Evolutionary conservation across 2,113 vertebrate species (phyloP).

Genomic region (Tragelaphus buxtoni): DNA sequence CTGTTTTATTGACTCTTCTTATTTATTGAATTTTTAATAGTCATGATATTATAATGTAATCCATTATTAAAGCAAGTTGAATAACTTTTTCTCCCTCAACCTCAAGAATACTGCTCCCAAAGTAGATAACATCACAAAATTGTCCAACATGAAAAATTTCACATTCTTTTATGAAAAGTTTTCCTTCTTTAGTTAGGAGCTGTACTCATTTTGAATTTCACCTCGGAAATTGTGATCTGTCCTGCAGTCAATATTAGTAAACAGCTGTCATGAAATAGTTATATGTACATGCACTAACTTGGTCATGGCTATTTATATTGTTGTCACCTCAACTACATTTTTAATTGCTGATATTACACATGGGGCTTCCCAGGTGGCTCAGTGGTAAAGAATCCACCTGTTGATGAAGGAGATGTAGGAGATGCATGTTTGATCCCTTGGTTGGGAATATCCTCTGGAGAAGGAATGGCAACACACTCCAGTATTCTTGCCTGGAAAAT

Average conservation of each 20-base stretch:
- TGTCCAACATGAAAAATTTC: neutral
- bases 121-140: neutral
- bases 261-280: neutral
- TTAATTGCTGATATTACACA: neutral
- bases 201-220: neutral
- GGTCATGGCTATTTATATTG: neutral
- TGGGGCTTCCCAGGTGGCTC: neutral
- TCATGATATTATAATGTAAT: neutral
- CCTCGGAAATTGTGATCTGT: neutral
- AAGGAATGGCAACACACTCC: neutral
- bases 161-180: neutral
- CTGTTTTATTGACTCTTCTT: neutral
- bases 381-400: neutral
- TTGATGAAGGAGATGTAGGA: neutral
- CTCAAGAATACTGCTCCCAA: neutral
- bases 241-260: neutral
- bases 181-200: neutral
- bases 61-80: neutral
- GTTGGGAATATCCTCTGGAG: neutral
- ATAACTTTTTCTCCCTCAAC: neutral
- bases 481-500: neutral
- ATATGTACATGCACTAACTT: neutral
- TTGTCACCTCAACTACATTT: neutral
- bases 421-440: neutral
- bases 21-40: neutral